Conservation (phyloP, 2,888 invertebrate species). For the Psococerastis gibbosa region DNA sequence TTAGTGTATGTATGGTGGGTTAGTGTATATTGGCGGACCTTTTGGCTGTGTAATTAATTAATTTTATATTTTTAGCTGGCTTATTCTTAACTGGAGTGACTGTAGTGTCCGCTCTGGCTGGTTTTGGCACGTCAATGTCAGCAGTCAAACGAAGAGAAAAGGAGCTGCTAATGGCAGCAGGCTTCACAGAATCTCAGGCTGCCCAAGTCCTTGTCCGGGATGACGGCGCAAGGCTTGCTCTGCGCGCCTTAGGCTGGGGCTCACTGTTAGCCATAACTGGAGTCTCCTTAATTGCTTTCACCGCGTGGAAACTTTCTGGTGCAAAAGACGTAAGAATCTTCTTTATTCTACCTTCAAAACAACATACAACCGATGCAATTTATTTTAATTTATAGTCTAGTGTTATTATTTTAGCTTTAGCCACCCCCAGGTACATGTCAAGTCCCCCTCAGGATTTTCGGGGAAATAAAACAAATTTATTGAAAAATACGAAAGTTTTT, state of each 20-base stretch:
- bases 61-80: neutral
- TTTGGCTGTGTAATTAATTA: too few species aligned
- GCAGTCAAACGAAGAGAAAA: neutral
- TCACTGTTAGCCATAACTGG: constrained; percentile 73
- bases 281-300: constrained; percentile 59
- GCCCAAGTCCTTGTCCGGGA: neutral
- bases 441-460: too few species aligned
- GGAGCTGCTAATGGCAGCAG: neutral
- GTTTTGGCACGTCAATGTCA: neutral
- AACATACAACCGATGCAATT: constrained; percentile 4
- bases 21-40: too few species aligned
- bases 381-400: constrained; percentile 7
- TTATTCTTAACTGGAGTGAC: neutral
- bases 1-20: too few species aligned
- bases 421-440: too few species aligned
- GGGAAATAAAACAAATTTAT: too few species aligned
- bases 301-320: constrained; percentile 76
- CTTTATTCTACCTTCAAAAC: neutral
- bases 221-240: constrained; percentile 50
- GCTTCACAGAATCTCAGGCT: neutral
- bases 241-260: constrained; percentile 75
- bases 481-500: too few species aligned
- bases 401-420: constrained; percentile 11
- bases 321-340: constrained; percentile 50
- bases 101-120: neutral